phyloP scores from a whole-genome alignment of 2,113 vertebrate species.

The Petromus typicus region DNA sequence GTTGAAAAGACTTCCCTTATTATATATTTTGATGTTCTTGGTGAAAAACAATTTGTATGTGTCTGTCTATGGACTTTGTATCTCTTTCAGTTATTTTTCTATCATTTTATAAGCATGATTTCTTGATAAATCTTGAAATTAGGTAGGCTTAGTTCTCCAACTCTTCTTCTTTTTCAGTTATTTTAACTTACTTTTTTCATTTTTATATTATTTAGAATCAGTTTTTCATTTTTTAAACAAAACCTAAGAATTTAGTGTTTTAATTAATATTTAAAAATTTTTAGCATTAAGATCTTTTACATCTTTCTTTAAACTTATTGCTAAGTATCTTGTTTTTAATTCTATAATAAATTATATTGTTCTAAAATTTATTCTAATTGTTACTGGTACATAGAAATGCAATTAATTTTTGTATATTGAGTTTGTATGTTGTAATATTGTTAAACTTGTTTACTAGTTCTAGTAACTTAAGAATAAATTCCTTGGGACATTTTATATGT shows the following conservation, averaged over 20 bases:
- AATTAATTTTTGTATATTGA: conserved; percentile 59
- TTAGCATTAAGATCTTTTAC: background rate
- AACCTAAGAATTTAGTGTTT: background rate
- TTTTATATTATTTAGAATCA: conserved; percentile 42
- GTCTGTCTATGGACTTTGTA: background rate
- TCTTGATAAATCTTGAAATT: conserved; percentile 24
- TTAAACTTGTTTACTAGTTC: conserved; percentile 51
- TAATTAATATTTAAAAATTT: conserved; percentile 38
- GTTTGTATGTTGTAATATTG: conserved; percentile 39
- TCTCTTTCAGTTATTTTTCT: background rate
- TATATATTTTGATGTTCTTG: conserved; percentile 43
- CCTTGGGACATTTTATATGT: conserved; percentile 27
- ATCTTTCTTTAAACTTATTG: conserved; percentile 35
- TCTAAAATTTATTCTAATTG: conserved; percentile 29
- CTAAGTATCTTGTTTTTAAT: conserved; percentile 42
- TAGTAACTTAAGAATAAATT: conserved; percentile 59
- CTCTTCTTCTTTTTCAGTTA: background rate
- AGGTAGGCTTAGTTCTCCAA: background rate
- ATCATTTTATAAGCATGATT: background rate
- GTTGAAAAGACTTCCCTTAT: conserved; percentile 20
- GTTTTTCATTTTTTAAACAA: background rate
- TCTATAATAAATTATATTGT: conserved; percentile 20
- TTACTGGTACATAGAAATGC: conserved; percentile 42
- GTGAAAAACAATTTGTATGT: conserved; percentile 27
- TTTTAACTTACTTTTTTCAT: background rate